A percentile compares a stretch with the other conserved stretches of the same genome.
Evolutionary conservation across 1,140 invertebrate genomes (phyloP).

Genomic region (Mylabris phalerata): DNA sequence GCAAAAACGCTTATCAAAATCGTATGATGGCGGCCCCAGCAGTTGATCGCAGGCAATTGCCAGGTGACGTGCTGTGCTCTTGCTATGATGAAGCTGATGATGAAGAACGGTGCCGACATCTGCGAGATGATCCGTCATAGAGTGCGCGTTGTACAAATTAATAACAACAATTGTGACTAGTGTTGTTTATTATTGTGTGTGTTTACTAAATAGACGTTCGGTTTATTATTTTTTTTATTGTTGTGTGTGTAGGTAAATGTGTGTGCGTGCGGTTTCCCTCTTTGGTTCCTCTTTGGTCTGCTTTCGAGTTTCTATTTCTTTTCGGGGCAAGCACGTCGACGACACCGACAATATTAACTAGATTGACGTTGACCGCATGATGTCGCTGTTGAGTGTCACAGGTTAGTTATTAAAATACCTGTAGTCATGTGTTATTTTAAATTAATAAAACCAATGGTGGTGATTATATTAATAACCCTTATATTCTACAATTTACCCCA

Average conservation of each 20-base stretch:
- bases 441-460: neutral
- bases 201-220: neutral
- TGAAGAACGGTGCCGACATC: too few species aligned
- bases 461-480: too few species aligned
- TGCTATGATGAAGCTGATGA: too few species aligned
- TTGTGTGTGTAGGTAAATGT: too few species aligned
- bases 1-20: neutral
- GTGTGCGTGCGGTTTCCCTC: too few species aligned
- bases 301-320: too few species aligned
- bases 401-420: constrained; percentile 15
- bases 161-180: neutral
- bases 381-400: constrained; percentile 33
- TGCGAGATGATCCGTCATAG: constrained; percentile 2
- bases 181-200: constrained; percentile 8
- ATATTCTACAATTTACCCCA: too few species aligned
- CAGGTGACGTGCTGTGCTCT: constrained; percentile 13
- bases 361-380: constrained; percentile 18
- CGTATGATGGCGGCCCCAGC: constrained; percentile 20
- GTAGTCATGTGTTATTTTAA: too few species aligned
- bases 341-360: neutral
- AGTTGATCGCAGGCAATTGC: constrained; percentile 17
- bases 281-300: too few species aligned
- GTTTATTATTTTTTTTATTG: too few species aligned
- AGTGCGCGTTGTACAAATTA: constrained; percentile 6
- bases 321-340: neutral